Evolutionary conservation across 2,113 vertebrate genomes (phyloP).

Genomic region (Cheilinus undulatus): DNA sequence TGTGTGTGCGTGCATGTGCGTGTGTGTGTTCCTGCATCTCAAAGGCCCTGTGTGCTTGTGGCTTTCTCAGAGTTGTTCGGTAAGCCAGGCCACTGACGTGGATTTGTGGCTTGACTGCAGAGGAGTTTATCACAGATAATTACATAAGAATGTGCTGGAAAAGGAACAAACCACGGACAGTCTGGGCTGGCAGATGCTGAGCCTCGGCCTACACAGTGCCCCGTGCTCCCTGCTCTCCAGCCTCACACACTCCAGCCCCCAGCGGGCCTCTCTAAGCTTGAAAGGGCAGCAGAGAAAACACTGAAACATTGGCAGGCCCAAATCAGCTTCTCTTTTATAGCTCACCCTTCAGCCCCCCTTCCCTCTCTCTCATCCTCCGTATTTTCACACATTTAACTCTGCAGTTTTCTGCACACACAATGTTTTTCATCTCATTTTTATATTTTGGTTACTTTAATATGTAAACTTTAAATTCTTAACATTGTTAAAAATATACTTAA

Average conservation of each 20-base stretch:
- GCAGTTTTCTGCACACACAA: conserved; percentile 1
- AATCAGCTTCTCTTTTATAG: conserved; percentile 53
- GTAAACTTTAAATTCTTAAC: too few species aligned
- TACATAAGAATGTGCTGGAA: conserved; percentile 79
- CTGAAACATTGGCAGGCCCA: conserved; percentile 46
- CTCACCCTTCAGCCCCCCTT: conserved; percentile 42
- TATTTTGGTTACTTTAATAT: not conserved
- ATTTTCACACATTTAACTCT: conserved; percentile 25
- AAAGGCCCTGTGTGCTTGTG: conserved; percentile 51
- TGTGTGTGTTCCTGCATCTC: conserved; percentile 34
- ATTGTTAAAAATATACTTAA: too few species aligned
- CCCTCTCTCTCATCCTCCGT: conserved; percentile 31
- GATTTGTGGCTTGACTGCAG: conserved; percentile 77
- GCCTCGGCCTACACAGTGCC: conserved; percentile 66
- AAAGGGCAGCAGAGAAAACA: conserved; percentile 64
- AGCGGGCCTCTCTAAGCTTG: conserved; percentile 58
- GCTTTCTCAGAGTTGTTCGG: conserved; percentile 66
- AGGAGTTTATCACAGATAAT: conserved; percentile 82
- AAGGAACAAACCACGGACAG: conserved; percentile 72
- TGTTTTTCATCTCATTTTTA: not conserved
- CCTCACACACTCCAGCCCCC: conserved; percentile 64
- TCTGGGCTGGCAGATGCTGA: conserved; percentile 74
- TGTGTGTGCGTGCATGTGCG: not conserved
- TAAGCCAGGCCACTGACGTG: conserved; percentile 73
- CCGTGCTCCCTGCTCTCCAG: conserved; percentile 55